phyloP scores from a whole-genome alignment of 2,888 invertebrate species.

The Dendrolimus pini region DNA sequence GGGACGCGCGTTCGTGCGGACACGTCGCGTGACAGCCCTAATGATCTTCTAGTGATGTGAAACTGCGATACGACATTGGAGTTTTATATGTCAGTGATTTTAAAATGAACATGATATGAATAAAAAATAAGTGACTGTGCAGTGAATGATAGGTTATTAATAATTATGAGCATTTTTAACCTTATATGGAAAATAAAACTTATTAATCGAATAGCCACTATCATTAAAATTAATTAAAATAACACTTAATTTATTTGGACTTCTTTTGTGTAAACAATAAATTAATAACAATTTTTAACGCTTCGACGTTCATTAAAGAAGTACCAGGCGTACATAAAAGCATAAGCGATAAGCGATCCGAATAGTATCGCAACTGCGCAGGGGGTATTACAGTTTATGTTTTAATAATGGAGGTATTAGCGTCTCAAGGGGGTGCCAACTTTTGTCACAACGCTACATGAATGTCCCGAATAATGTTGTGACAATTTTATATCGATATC shows the following conservation, averaged over 20 bases:
- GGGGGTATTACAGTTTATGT: slow-evolving; percentile 37
- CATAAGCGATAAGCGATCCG: not conserved
- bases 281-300: no score
- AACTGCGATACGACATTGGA: not conserved
- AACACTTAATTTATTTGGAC: no score
- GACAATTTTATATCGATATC: no score
- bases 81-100: not conserved
- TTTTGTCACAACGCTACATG: slow-evolving; percentile 9
- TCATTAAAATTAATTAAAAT: no score
- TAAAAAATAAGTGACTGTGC: not conserved
- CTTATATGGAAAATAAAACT: not conserved
- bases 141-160: not conserved
- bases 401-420: slow-evolving; percentile 53
- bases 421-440: slow-evolving; percentile 17
- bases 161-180: not conserved
- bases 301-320: no score
- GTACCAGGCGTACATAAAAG: not conserved
- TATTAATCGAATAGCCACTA: not conserved
- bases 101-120: no score
- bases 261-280: no score
- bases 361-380: not conserved
- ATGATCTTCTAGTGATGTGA: not conserved
- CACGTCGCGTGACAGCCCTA: slow-evolving; percentile 14
- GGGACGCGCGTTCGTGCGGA: slow-evolving; percentile 33
- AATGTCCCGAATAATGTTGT: slow-evolving; percentile 4